Evolutionary conservation across 1,140 invertebrate species (phyloP).

Genomic region (Zaprionus lachaisei): DNA sequence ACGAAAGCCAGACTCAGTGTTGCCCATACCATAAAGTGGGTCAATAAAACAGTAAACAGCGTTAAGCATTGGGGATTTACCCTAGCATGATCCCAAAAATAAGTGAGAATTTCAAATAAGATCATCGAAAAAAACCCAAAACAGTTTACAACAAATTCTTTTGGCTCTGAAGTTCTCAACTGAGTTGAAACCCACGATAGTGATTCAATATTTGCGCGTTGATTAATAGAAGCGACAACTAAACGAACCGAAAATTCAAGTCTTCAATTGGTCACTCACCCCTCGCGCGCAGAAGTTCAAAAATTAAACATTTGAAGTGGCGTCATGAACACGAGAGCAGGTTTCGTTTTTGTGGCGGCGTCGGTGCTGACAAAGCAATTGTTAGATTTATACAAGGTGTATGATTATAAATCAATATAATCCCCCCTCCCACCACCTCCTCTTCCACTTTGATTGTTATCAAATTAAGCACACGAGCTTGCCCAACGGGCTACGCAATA

Average conservation of each 20-base stretch:
- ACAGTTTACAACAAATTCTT: not conserved
- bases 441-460: not conserved
- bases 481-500: conserved; percentile 19
- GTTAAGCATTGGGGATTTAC: not conserved
- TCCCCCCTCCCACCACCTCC: not conserved
- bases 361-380: conserved; percentile 38
- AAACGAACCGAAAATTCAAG: not conserved
- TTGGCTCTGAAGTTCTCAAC: not conserved
- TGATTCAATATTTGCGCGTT: not conserved
- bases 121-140: not conserved
- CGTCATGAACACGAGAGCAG: conserved; percentile 39
- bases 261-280: conserved; percentile 42
- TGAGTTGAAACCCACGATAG: not conserved
- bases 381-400: conserved; percentile 4
- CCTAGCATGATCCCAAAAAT: not conserved
- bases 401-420: conserved; percentile 25
- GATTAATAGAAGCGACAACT: not conserved
- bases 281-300: conserved; percentile 11
- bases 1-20: not conserved
- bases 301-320: conserved; percentile 30
- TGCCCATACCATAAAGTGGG: conserved; percentile 4
- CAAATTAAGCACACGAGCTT: conserved; percentile 35
- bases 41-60: not conserved
- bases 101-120: not conserved
- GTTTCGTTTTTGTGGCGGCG: conserved; percentile 21